These are phyloP conservation scores for Zoanthus sociatus DNA, from an alignment of 92 coral and sea anemone species.

Conservation along the genomic window DNA sequence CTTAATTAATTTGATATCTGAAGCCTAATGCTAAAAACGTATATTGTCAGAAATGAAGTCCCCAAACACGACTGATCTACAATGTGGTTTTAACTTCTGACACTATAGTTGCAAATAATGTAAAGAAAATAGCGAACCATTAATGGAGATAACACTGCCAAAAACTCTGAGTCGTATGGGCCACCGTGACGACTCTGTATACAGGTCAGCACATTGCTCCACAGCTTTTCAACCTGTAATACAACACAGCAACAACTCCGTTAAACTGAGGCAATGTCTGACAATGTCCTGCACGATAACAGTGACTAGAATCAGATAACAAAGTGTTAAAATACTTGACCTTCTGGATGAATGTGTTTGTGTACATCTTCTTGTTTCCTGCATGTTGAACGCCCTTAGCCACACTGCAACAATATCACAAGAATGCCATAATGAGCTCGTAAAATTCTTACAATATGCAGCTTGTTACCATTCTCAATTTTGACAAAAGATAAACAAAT, in stretches of 20 bases:
- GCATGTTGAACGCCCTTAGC: conserved; percentile 55
- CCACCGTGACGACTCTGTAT: conserved; percentile 90
- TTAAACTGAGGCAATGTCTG: background rate
- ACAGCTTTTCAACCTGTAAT: conserved; percentile 90
- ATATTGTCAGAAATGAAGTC: too few relatives aligned
- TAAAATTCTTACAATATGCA: background rate
- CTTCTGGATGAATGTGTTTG: conserved; percentile 82
- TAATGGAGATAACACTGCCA: conserved; percentile 79
- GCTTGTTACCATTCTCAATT: background rate
- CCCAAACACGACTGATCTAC: too few relatives aligned
- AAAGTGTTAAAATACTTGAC: conserved; percentile 39
- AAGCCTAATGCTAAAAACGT: too few relatives aligned
- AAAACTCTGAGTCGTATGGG: conserved; percentile 81
- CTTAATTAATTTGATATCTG: too few relatives aligned
- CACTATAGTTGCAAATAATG: background rate
- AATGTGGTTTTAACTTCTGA: too few relatives aligned
- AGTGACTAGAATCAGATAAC: background rate
- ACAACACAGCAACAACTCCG: background rate
- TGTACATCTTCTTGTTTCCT: conserved; percentile 66
- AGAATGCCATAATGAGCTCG: background rate
- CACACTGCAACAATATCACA: conserved; percentile 21
- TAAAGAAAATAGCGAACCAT: conserved; percentile 66
- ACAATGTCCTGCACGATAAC: background rate
- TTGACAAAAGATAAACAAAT: background rate
- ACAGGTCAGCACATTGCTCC: conserved; percentile 89